These are phyloP conservation scores for Condylura cristata DNA, from an alignment of 2,113 vertebrate species.

Conservation along the genomic window DNA sequence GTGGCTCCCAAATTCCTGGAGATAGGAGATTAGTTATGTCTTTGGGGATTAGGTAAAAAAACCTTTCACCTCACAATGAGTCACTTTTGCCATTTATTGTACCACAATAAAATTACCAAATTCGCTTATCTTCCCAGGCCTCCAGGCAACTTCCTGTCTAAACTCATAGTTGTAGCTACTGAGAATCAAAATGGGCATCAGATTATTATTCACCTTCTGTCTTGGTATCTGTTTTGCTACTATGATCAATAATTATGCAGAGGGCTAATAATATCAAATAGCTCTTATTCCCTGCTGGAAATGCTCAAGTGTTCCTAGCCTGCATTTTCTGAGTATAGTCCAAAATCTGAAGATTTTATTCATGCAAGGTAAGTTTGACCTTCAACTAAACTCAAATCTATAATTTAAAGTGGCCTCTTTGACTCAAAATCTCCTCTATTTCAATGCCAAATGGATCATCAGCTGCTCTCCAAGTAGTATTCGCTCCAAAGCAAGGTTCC, in stretches of 20 bases:
- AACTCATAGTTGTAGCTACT: background rate
- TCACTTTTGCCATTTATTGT: conserved; percentile 25
- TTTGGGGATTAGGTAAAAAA: background rate
- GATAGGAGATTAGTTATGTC: background rate
- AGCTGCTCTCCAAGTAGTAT: conserved; percentile 72
- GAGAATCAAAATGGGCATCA: conserved; percentile 37
- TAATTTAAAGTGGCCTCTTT: conserved; percentile 80
- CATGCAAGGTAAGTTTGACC: conserved; percentile 78
- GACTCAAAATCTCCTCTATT: conserved; percentile 77
- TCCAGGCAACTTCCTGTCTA: background rate
- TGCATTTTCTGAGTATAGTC: conserved; percentile 71
- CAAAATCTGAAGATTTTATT: conserved; percentile 78
- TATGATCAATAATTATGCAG: conserved; percentile 70
- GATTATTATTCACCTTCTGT: background rate
- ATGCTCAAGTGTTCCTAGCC: conserved; percentile 63
- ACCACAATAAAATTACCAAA: conserved; percentile 46
- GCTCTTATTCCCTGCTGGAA: conserved; percentile 69
- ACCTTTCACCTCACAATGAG: background rate
- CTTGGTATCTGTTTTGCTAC: conserved; percentile 53
- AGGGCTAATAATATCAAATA: conserved; percentile 72
- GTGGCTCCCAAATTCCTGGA: conserved; percentile 25
- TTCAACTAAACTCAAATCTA: conserved; percentile 81
- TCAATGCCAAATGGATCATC: conserved; percentile 78
- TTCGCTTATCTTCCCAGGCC: background rate
- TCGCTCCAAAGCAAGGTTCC: conserved; percentile 71